Percentiles rank a stretch among this genome's conserved stretches.
These are phyloP conservation scores for Dynastes maya DNA, from an alignment of 2,888 invertebrate species.

Conservation along the genomic window DNA sequence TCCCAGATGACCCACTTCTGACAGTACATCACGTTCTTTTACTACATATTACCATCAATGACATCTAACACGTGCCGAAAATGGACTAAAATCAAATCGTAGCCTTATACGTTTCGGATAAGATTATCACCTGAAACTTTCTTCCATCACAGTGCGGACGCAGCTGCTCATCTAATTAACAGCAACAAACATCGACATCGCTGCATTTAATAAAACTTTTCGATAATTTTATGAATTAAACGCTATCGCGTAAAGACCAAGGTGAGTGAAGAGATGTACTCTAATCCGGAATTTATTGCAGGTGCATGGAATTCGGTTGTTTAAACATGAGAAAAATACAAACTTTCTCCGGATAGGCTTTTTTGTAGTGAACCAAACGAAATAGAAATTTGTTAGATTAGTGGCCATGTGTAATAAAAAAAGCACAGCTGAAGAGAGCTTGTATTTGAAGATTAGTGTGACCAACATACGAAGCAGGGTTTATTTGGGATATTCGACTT, in stretches of 20 bases:
- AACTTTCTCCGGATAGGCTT: slow-evolving; percentile 23
- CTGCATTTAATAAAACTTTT: neutral
- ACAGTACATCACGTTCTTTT: neutral
- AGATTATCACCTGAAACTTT: neutral
- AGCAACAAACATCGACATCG: neutral
- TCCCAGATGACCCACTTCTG: neutral
- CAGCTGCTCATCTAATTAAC: slow-evolving; percentile 28
- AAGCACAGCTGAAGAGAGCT: no score
- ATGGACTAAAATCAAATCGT: slow-evolving; percentile 8
- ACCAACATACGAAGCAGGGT: no score
- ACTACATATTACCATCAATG: neutral
- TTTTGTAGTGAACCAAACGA: slow-evolving; percentile 1
- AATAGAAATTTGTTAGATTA: neutral
- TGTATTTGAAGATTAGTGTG: no score
- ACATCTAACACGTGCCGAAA: slow-evolving; percentile 2
- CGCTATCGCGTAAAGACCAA: slow-evolving; percentile 7
- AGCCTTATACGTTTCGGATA: neutral
- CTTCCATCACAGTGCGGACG: neutral
- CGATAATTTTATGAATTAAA: slow-evolving; percentile 14
- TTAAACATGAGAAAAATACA: neutral
- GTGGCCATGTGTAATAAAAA: no score
- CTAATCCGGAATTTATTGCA: slow-evolving; percentile 37
- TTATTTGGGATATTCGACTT: no score
- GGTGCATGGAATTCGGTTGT: slow-evolving; percentile 19
- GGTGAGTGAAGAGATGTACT: neutral